Evolutionary conservation across 2,797 vertebrate species (phyloP), one percentile per base, ranked within the genome.

Genomic region (Podargus strigoides): DNA sequence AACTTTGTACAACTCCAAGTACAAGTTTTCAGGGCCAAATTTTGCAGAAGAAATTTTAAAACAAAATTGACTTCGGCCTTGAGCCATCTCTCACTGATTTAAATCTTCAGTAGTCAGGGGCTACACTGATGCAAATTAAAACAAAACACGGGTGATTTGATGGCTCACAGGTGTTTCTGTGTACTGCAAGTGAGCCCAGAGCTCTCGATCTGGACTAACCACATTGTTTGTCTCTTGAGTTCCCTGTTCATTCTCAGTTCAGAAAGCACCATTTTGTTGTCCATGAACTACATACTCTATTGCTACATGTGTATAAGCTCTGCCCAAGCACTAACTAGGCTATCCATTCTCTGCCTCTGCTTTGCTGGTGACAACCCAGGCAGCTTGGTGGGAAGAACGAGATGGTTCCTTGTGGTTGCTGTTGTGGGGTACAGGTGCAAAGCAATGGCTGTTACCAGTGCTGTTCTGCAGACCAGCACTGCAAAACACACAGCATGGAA

Each of bases 1-100:
- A 94, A 89, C 59, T 60, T 76, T 70, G 83, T 94, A 72, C 63
- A 89, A 62, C 58, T 94, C 56, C 76, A 87, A 83, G 30, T 74
- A 85, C 64, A 74, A 80, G 80, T 49, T 90, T 68, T 53, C 74
- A 74, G 46, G 60, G 72, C 60, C 83, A 74, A 55, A 77, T 64
- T 79, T 93, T 85, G 67, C 89, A 74, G 36, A 77, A 79, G 47
- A 88, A 86, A 58, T n/a, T 47, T 76, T 59, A 85, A 92, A 90
- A 87, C 15, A 66, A 87, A 91, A 92, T 81, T 86, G 44, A 86
- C 44, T 95, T 87, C 8, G 9, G 87, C 55, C 32, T 56, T 14
- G 13, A 59, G 80, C 83, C 60, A 60, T 69, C 74, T 91, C 64
- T 63, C 49, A 9, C 34, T 46, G 44, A 64, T 86, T 89, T 62